These are phyloP conservation scores for Acleris emargana DNA, from an alignment of 2,888 invertebrate genomes.

Conservation along the genomic window DNA sequence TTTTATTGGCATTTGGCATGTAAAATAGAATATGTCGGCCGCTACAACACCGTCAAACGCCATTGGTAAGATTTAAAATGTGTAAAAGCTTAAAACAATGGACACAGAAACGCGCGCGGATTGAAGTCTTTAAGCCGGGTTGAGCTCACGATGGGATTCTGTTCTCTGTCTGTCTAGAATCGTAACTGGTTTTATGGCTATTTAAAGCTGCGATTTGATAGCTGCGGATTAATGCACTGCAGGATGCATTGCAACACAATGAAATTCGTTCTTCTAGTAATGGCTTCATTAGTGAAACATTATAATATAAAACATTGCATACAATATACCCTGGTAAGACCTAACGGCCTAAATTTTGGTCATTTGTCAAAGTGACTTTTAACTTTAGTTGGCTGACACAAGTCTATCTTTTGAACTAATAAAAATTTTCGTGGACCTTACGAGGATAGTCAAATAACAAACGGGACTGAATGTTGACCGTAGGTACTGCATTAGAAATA, in stretches of 20 bases:
- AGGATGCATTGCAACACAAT: conserved; percentile 15
- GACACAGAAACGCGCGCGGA: conserved; percentile 7
- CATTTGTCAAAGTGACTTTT: no score
- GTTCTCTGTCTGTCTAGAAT: conserved; percentile 14
- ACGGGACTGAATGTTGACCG: no score
- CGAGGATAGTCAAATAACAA: no score
- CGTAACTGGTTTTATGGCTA: conserved; percentile 19
- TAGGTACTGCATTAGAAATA: no score
- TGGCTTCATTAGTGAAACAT: background rate
- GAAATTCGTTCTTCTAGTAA: background rate
- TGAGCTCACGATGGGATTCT: conserved; percentile 25
- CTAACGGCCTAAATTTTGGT: no score
- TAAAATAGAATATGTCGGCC: conserved; percentile 58
- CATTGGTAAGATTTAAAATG: conserved; percentile 21
- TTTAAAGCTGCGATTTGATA: conserved; percentile 18
- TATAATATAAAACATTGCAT: no score
- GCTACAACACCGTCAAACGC: conserved; percentile 45
- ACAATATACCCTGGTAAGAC: no score
- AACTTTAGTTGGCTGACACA: no score
- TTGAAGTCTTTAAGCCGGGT: conserved; percentile 15
- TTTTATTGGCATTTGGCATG: conserved; percentile 70
- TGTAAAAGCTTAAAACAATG: conserved; percentile 28
- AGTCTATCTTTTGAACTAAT: no score
- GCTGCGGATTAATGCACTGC: conserved; percentile 22
- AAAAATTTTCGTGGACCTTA: no score